These are phyloP conservation scores for Dallia pectoralis DNA, from an alignment of 2,797 vertebrate genomes.

Conservation along the genomic window DNA sequence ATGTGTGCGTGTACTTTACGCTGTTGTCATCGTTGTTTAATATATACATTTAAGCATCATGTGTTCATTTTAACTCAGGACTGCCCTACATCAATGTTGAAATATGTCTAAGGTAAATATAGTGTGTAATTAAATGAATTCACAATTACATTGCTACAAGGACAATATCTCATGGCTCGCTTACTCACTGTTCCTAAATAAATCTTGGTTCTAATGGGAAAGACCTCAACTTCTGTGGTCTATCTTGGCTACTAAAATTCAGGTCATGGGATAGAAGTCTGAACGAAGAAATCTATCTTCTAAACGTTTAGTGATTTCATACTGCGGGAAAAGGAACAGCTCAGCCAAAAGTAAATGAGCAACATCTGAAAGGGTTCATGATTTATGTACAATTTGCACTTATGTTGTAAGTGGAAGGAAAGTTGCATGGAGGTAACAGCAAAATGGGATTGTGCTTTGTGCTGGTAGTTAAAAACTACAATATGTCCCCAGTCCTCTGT, in stretches of 20 bases:
- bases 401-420: constrained; percentile 31
- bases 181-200: constrained; percentile 57
- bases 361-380: constrained; percentile 53
- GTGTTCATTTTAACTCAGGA: constrained; percentile 58
- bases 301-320: constrained; percentile 63
- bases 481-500: background rate
- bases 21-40: too few species aligned
- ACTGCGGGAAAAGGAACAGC: constrained; percentile 38
- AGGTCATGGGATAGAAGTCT: constrained; percentile 54
- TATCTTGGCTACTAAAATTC: constrained; percentile 51
- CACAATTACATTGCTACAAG: constrained; percentile 39
- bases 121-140: constrained; percentile 67
- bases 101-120: constrained; percentile 65
- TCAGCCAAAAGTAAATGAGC: constrained; percentile 48
- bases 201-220: constrained; percentile 56
- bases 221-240: constrained; percentile 32
- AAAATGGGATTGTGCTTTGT: constrained; percentile 49
- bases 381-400: constrained; percentile 63
- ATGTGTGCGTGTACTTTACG: constrained; percentile 19
- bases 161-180: constrained; percentile 29
- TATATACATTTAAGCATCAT: too few species aligned
- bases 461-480: constrained; percentile 31
- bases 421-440: constrained; percentile 58
- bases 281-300: constrained; percentile 63
- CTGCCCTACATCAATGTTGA: constrained; percentile 63